Base-by-base conservation (phyloP, 2,797 vertebrate genomes). In the Dryobates pubescens region DNA sequence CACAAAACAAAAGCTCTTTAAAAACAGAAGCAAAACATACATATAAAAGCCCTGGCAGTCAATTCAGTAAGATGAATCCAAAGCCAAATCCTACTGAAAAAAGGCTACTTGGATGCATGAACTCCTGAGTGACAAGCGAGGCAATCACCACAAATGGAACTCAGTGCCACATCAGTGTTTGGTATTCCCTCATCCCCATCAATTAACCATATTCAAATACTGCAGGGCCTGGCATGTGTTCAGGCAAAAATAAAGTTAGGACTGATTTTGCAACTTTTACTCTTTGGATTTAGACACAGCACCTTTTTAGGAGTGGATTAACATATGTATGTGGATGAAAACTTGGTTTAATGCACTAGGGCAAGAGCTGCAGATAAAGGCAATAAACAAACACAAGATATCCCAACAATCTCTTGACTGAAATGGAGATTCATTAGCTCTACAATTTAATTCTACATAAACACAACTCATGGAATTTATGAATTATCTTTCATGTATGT, bases 11-110 rank as follows among this genome's bases (percentile, higher is more conserved):
- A 91, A 90, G 71, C 51, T 59, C 75, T 89, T 92, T 84, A 93
- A 72, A 92, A 92, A 81, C 86, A 88, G 88, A 85, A 89, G 58
- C 68, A 95, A 94, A 90, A 86, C 68, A 86, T 84, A 82, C 34
- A 65, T 83, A 70, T 36, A 86, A 89, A 93, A 84, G 86, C 57
- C 71, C 64, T 79, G 78, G 72, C 82, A 86, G 76, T 64, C 34
- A 75, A 76, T 83, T 88, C 71, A 90, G 74, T n/a, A 49, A 82
- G 64, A 93, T 17, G 58, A 90, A 84, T 79, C 78, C 62, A 82
- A 92, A 73, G 87, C 61, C 78, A 95, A 92, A 87, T 29, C 65
- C 89, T 57, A 17, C 75, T 90, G 79, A 29, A 80, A 91, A 90
- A 84, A 4, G 69, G 62, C 89, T 68, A 64, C 58, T 74, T 88